Evolutionary conservation across 2,888 invertebrate genomes (phyloP).

Genomic region (Conistra vaccinii): DNA sequence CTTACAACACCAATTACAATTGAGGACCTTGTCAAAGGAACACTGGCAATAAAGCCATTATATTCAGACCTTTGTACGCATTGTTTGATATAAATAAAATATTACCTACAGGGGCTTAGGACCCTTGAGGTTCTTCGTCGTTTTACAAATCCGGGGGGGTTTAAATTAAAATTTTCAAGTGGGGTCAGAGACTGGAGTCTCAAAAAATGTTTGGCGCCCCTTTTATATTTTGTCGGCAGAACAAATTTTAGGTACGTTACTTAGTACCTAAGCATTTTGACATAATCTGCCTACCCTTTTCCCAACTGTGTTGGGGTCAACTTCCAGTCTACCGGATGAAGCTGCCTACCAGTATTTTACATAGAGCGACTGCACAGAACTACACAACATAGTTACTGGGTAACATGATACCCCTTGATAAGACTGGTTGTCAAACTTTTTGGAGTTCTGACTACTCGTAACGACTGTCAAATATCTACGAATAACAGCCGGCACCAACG

Average conservation of each 20-base stretch:
- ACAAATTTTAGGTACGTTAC: background rate
- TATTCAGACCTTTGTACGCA: constrained; percentile 31
- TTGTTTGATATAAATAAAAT: constrained; percentile 52
- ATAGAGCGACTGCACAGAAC: no score
- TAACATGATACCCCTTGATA: no score
- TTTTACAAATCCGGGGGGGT: constrained; percentile 1
- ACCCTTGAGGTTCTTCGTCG: background rate
- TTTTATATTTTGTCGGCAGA: background rate
- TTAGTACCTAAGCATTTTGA: background rate
- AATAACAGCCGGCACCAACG: no score
- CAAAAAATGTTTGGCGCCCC: background rate
- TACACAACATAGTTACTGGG: no score
- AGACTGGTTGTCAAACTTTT: no score
- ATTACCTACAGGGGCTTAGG: constrained; percentile 22
- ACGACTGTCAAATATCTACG: no score
- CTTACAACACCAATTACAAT: constrained; percentile 53
- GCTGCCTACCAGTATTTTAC: no score
- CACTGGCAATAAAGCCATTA: constrained; percentile 51
- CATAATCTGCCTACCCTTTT: background rate
- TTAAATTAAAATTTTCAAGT: background rate
- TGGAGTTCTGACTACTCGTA: no score
- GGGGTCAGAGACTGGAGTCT: no score
- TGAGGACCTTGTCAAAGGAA: constrained; percentile 35
- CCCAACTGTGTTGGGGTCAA: no score
- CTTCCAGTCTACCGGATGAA: no score